Conservation (phyloP, 1,140 invertebrate species). For the Drosophila kurseongensis region DNA sequence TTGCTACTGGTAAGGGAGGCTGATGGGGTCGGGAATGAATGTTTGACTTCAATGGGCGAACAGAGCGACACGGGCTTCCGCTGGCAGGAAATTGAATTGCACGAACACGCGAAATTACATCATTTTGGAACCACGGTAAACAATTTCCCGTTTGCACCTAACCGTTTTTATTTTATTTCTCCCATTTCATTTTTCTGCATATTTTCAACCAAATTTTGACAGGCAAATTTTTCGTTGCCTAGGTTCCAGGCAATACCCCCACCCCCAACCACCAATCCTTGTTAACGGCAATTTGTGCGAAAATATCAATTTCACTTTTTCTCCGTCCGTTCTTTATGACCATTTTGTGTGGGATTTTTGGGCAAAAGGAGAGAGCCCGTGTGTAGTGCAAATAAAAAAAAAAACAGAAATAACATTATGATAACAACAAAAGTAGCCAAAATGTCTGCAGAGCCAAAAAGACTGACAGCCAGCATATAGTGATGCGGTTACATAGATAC, state of each 20-base stretch:
- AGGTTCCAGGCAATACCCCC: conserved; percentile 27
- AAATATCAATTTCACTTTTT: conserved; percentile 80
- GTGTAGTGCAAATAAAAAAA: conserved; percentile 30
- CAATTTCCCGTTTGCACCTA: conserved; percentile 79
- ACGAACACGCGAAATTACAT: conserved; percentile 84
- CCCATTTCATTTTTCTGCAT: conserved; percentile 30
- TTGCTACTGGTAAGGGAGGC: not conserved
- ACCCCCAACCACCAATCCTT: conserved; percentile 32
- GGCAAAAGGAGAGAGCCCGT: conserved; percentile 1
- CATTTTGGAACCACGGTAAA: conserved; percentile 83
- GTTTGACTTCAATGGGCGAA: conserved; percentile 67
- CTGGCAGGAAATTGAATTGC: conserved; percentile 83
- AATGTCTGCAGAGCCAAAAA: conserved; percentile 60
- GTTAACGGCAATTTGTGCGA: conserved; percentile 74
- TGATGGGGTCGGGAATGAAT: conserved; percentile 37
- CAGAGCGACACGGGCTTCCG: conserved; percentile 86
- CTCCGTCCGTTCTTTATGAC: conserved; percentile 12
- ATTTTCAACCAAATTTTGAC: conserved; percentile 64
- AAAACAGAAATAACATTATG: conserved; percentile 22
- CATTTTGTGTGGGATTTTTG: conserved; percentile 39
- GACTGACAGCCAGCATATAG: conserved; percentile 66
- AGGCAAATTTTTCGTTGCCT: conserved; percentile 72
- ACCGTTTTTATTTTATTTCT: conserved; percentile 45
- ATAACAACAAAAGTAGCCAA: conserved; percentile 64
- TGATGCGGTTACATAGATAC: conserved; percentile 33